phyloP scores from a whole-genome alignment of 2,888 invertebrate species.

The Steinernema hermaphroditum region DNA sequence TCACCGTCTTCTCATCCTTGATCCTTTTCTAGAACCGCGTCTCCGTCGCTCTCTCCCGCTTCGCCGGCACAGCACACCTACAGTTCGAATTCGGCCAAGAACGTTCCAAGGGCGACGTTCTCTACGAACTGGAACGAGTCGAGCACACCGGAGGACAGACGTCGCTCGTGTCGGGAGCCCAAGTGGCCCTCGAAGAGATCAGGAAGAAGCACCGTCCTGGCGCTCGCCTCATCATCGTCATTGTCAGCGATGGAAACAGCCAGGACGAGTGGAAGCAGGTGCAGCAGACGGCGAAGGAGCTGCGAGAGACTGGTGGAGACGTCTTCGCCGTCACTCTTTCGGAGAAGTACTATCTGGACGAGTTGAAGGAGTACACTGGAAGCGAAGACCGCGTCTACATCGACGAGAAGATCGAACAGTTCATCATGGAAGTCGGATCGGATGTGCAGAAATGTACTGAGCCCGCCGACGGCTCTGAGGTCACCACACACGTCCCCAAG shows the following conservation, averaged over 20 bases:
- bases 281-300: slow-evolving; percentile 39
- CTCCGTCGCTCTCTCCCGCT: slow-evolving; percentile 42
- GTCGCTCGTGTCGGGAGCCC: slow-evolving; percentile 41
- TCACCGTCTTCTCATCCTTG: slow-evolving; percentile 24
- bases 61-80: slow-evolving; percentile 36
- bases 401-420: slow-evolving; percentile 40
- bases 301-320: slow-evolving; percentile 40
- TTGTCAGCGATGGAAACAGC: slow-evolving; percentile 48
- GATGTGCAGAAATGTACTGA: slow-evolving; percentile 10
- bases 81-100: slow-evolving; percentile 40
- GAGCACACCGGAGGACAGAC: slow-evolving; percentile 47
- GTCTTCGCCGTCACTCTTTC: slow-evolving; percentile 48
- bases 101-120: slow-evolving; percentile 40
- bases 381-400: slow-evolving; percentile 40
- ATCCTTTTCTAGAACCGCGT: slow-evolving; percentile 43
- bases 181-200: slow-evolving; percentile 38
- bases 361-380: slow-evolving; percentile 46
- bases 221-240: slow-evolving; percentile 43
- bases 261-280: slow-evolving; percentile 48
- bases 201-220: not conserved
- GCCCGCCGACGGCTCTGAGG: not conserved
- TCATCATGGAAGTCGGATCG: slow-evolving; percentile 36
- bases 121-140: slow-evolving; percentile 46
- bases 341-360: slow-evolving; percentile 45
- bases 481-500: not conserved